phyloP scores from a whole-genome alignment of 1,140 invertebrate species.

The Arctopsyche grandis region DNA sequence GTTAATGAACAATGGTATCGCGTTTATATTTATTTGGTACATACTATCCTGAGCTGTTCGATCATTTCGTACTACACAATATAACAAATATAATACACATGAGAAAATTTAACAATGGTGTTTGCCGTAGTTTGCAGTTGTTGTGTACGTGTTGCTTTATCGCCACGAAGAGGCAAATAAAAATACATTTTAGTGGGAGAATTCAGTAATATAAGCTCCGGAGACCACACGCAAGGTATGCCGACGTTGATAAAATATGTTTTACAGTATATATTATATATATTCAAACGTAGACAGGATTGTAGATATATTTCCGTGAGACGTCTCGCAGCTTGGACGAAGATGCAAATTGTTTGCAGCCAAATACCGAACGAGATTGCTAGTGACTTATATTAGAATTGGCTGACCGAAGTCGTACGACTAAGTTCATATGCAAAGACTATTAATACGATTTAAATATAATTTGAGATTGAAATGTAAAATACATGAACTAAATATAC shows the following conservation, averaged over 20 bases:
- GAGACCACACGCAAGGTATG: slow-evolving; percentile 23
- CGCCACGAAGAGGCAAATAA: slow-evolving; percentile 6
- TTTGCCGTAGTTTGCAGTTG: background rate
- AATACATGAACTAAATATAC: too few species aligned
- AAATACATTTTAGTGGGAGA: slow-evolving; percentile 7
- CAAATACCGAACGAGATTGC: background rate
- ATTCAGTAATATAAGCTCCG: background rate
- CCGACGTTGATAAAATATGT: background rate
- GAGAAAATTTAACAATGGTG: background rate
- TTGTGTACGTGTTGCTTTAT: slow-evolving; percentile 6
- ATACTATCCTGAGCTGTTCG: background rate
- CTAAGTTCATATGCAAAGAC: background rate
- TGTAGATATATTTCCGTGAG: too few species aligned
- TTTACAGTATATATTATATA: background rate
- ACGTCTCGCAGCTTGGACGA: background rate
- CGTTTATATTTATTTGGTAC: background rate
- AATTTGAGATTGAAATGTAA: too few species aligned
- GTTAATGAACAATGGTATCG: too few species aligned
- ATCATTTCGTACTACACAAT: background rate
- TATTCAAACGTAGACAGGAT: too few species aligned
- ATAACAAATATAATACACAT: background rate
- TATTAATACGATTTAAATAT: too few species aligned
- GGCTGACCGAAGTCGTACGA: background rate
- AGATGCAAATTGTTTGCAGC: slow-evolving; percentile 19
- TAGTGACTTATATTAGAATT: slow-evolving; percentile 11